Percentiles rank a stretch among this genome's conserved stretches.
Evolutionary conservation across 2,113 vertebrate genomes (phyloP).

Genomic region (Notiomystis cincta): DNA sequence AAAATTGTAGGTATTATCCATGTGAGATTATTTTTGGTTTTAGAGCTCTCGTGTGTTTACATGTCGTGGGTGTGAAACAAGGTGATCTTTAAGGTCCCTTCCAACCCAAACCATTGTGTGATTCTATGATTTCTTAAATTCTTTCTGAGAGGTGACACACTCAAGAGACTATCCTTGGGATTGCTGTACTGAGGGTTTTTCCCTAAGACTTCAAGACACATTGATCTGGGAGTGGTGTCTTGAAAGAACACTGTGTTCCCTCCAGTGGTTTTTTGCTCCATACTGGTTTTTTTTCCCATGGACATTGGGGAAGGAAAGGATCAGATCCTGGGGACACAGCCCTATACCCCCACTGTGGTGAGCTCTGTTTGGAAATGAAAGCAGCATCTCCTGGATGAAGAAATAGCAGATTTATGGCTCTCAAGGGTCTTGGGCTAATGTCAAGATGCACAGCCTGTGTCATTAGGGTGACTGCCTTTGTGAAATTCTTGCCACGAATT

Average conservation of each 20-base stretch:
- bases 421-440: fast-evolving
- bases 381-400: background rate
- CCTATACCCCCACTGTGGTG: fast-evolving
- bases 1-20: background rate
- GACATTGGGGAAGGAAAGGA: background rate
- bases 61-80: fast-evolving
- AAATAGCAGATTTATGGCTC: background rate
- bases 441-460: background rate
- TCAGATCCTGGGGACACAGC: background rate
- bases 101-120: background rate
- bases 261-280: background rate
- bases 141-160: background rate
- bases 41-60: background rate
- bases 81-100: background rate
- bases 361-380: background rate
- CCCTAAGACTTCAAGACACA: background rate
- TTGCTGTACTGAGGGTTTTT: background rate
- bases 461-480: background rate
- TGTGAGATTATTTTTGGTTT: background rate
- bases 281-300: background rate
- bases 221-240: background rate
- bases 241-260: background rate
- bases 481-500: background rate
- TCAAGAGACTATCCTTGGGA: background rate
- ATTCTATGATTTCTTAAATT: background rate